A percentile compares a stretch with the other conserved stretches of the same genome.
These are phyloP conservation scores for Dinomys branickii DNA, from an alignment of 2,113 vertebrate genomes.

Conservation along the genomic window DNA sequence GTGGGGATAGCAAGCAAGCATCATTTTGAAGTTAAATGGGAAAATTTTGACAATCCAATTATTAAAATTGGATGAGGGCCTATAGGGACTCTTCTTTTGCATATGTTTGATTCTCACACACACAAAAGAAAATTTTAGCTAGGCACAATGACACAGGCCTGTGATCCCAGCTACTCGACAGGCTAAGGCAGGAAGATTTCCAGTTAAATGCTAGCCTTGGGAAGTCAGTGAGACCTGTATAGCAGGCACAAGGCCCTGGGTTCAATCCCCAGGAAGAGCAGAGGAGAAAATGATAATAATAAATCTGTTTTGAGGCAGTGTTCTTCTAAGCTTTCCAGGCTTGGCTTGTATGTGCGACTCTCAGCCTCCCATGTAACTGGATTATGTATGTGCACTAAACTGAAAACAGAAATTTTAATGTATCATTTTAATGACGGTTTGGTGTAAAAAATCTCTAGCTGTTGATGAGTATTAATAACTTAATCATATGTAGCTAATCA, in stretches of 20 bases:
- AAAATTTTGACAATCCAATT: slow-evolving; percentile 16
- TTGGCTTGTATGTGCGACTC: neutral
- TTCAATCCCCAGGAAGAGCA: neutral
- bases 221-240: neutral
- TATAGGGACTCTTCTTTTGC: neutral
- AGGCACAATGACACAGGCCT: neutral
- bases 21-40: slow-evolving; percentile 22
- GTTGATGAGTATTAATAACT: neutral
- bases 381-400: neutral
- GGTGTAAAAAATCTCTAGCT: slow-evolving; percentile 33
- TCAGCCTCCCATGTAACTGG: neutral
- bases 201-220: neutral
- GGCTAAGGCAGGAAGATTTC: neutral
- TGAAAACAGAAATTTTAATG: neutral
- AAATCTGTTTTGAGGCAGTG: neutral
- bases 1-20: neutral
- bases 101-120: neutral
- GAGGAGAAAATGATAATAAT: neutral
- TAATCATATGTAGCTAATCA: slow-evolving; percentile 24
- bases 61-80: slow-evolving; percentile 12
- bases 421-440: slow-evolving; percentile 51
- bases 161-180: neutral
- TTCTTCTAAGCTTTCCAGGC: neutral
- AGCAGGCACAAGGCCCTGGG: neutral
- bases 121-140: neutral